These are phyloP conservation scores for Helicoverpa zea DNA, from an alignment of 1,140 invertebrate genomes.

Conservation along the genomic window DNA sequence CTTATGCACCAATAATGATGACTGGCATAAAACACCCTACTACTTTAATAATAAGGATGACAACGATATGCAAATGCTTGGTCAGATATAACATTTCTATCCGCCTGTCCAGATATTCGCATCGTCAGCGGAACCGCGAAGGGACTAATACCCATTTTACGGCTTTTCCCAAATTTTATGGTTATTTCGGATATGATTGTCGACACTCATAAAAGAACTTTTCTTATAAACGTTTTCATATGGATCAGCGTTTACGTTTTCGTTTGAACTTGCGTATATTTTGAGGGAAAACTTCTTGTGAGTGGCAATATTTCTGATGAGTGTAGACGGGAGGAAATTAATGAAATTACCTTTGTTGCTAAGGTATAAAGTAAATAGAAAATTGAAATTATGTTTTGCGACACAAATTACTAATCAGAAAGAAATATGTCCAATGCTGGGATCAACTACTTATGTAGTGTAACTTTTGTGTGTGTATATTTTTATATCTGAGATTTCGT, in stretches of 20 bases:
- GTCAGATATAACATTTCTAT: conserved; percentile 53
- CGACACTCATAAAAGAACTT: conserved; percentile 62
- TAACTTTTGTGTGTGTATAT: no score
- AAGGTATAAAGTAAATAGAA: no score
- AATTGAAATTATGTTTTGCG: no score
- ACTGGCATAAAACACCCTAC: conserved; percentile 41
- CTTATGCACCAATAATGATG: conserved; percentile 15
- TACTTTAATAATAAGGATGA: conserved; percentile 44
- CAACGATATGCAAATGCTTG: conserved; percentile 48
- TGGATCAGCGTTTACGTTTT: conserved; percentile 43
- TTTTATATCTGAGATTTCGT: no score
- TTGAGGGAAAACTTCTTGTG: conserved; percentile 11
- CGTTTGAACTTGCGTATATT: conserved; percentile 29
- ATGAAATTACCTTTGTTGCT: no score
- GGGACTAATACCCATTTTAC: conserved; percentile 77
- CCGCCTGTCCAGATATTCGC: conserved; percentile 50
- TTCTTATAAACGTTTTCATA: conserved; percentile 57
- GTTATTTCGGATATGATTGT: conserved; percentile 77
- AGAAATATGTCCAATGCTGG: no score
- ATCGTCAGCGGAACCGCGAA: conserved; percentile 66
- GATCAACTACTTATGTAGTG: no score
- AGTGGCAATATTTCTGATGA: neutral
- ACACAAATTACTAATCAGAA: no score
- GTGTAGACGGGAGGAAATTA: neutral
- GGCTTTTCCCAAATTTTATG: conserved; percentile 68